Evolutionary conservation across 2,797 vertebrate genomes (phyloP), one percentile per base, ranked within the genome.

Genomic region (Anomalospiza imberbis): DNA sequence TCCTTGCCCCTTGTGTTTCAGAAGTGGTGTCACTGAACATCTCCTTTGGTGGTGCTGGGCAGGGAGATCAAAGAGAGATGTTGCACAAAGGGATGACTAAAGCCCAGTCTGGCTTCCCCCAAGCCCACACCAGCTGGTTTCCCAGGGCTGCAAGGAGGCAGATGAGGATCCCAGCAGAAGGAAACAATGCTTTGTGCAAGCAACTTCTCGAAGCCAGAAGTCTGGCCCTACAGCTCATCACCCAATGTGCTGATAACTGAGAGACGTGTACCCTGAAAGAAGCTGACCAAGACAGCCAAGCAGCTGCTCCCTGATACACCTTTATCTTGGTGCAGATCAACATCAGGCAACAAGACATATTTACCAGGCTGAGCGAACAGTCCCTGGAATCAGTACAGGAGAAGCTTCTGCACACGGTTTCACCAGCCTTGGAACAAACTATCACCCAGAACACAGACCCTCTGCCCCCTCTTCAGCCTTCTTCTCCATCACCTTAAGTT

Each of bases 231-330:
- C 9, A 82, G 36, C 45, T 82, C 78, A 91, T 61, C 55, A 87
- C 32, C 32, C 47, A 90, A 58, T 15, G 40, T 1, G 1, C 10
- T 70, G 51, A n/a, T 29, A 82, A 82, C 5, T 7, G 11, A 53
- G 13, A 90, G 54, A 66, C 22, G 47, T 0, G 8, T 8, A 90
- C 28, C 32, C 38, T 1, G 1, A 80, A 57, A 2, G 1, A 47
- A 76, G 70, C 36, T 68, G 66, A 84, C 22, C 70, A 54, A 51
- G 62, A 67, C 21, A 73, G 47, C 25, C 16, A 58, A 81, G 38
- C 28, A 79, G 48, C n/a, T 94, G 45, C 55, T 70, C 36, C 44
- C 60, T 26, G 40, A 63, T 25, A 57, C 12, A 36, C 19, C 4
- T 17, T 86, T 21, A 40, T 55, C 28, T 36, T 24, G 8, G 25